Evolutionary conservation across 2,888 invertebrate species (phyloP), one percentile per base, ranked within the genome.

Genomic region (Drosophila paranaensis): DNA sequence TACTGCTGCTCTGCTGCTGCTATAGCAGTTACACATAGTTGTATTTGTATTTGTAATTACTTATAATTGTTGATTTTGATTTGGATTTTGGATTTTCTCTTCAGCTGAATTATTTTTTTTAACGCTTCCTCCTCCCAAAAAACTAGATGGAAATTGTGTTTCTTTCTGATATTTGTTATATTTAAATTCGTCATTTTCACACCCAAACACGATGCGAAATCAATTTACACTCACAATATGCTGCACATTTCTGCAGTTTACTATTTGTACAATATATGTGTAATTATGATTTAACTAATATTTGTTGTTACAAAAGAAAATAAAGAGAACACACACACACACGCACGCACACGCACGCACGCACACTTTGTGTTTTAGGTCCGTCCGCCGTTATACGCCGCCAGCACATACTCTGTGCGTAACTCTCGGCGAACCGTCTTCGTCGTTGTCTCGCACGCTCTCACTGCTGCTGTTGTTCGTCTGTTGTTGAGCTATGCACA

Each of bases 331-430:
- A 71, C 71, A 77, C 71, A 77, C 72, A 69, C 68, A 71, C 73
- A 61, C 63, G 66, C 70, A 71, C 68, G 65, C 73, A 76, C 67
- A 62, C 71, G 68, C 73, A 48, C 77, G 60, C 76, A 60, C 76
- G 64, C 71, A 56, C 77, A 77, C 77, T 70, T 66, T 77, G 64
- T 74, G 77, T 77, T 74, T 70, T 62, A 62, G 63, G 67, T 74
- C 70, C 63, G 77, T 77, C 58, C 67, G 74, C 78, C 74, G 77
- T 77, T 74, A 77, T 77, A 70, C 74, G 74, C 77, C 77, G 78
- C 77, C 77, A 74, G 78, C 77, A 69, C 78, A 74, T 66, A 77
- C 78, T 65, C 71, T 67, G 78, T 74, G 77, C 77, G 77, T 77
- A 77, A 77, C 77, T 77, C 77, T 77, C 67, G 48, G 48, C 77